These are phyloP conservation scores for Tinamus guttatus DNA, from an alignment of 2,113 vertebrate species.

Conservation along the genomic window DNA sequence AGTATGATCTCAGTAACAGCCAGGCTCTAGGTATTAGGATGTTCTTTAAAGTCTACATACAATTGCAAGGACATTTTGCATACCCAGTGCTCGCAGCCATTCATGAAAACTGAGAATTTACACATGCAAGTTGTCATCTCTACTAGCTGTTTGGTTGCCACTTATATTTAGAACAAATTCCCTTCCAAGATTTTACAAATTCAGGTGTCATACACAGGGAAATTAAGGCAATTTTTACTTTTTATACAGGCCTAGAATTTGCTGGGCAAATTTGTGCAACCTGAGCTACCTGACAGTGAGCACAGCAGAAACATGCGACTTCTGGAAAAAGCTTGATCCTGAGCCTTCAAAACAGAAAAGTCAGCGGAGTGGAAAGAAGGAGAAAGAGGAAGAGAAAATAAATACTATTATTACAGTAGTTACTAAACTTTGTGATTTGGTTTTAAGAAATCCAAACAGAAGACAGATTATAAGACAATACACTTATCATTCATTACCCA, in stretches of 20 bases:
- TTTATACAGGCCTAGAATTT: background rate
- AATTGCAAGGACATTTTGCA: background rate
- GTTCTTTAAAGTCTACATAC: background rate
- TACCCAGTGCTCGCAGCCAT: background rate
- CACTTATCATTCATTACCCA: background rate
- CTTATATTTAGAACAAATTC: background rate
- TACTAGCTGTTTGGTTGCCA: no score
- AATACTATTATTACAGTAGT: background rate
- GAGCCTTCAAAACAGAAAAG: background rate
- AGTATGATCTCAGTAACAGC: background rate
- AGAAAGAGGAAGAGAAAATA: background rate
- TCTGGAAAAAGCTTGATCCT: background rate
- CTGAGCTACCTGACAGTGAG: background rate
- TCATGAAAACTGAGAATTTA: background rate
- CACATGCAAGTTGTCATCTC: background rate
- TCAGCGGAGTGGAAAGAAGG: background rate
- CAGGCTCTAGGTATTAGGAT: background rate
- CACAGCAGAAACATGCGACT: fast-evolving
- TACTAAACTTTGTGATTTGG: background rate
- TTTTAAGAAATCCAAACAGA: background rate
- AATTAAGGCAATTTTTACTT: background rate
- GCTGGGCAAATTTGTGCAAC: background rate
- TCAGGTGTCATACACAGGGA: background rate
- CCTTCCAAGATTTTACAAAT: background rate
- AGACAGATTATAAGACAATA: background rate